phyloP scores from a whole-genome alignment of 2,113 vertebrate genomes.

The Sinocyclocheilus anophthalmus region DNA sequence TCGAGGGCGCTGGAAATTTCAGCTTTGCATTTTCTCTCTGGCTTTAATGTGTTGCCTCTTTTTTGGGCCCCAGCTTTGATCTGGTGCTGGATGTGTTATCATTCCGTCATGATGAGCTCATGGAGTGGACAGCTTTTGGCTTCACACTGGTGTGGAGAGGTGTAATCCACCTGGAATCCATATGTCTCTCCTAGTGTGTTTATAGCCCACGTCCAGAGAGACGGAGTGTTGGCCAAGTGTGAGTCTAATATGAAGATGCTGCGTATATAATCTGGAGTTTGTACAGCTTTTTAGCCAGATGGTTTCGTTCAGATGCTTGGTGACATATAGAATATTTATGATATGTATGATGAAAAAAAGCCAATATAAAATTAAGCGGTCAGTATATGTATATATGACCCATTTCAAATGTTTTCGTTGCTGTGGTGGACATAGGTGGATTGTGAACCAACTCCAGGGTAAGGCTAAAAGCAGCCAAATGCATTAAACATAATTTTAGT shows the following conservation, averaged over 20 bases:
- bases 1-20: conserved; percentile 91
- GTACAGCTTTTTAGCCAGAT: no score
- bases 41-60: conserved; percentile 74
- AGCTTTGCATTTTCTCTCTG: conserved; percentile 85
- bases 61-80: conserved; percentile 83
- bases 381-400: no score
- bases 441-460: no score
- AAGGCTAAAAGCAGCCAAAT: no score
- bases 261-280: neutral
- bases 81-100: conserved; percentile 89
- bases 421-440: no score
- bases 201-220: neutral
- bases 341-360: no score
- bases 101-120: conserved; percentile 85
- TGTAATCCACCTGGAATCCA: conserved; percentile 48
- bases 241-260: conserved; percentile 2
- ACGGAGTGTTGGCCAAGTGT: conserved; percentile 25
- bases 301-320: no score
- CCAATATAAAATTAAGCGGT: no score
- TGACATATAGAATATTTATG: no score
- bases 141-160: conserved; percentile 33
- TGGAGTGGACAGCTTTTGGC: conserved; percentile 57
- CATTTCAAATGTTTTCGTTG: no score
- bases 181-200: conserved; percentile 44
- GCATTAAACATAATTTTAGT: no score